A percentile compares a stretch with the other conserved stretches of the same genome.
These are phyloP conservation scores for Loripinus fragilis DNA, from an alignment of 2,888 invertebrate species.

Conservation along the genomic window DNA sequence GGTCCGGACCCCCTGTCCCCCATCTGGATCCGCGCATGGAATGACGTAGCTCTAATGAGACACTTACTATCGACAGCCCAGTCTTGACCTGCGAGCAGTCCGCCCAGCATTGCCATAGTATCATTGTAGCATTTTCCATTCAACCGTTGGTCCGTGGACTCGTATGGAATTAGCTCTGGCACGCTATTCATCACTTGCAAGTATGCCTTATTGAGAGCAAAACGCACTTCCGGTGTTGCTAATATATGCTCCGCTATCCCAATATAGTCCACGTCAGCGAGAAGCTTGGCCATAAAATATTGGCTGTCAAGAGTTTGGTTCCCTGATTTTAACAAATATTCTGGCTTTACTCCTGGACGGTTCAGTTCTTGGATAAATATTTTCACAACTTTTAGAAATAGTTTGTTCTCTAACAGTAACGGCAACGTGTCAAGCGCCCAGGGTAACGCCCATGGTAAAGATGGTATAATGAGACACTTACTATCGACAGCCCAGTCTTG, in stretches of 20 bases:
- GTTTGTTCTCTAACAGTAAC: conserved; percentile 26
- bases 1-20: too few relatives aligned
- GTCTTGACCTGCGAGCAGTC: conserved; percentile 44
- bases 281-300: conserved; percentile 27
- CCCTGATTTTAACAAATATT: conserved; percentile 4
- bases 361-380: conserved; percentile 33
- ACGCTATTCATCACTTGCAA: too few relatives aligned
- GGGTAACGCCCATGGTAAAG: conserved; percentile 32
- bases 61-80: conserved; percentile 65
- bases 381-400: conserved; percentile 22
- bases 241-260: conserved; percentile 23
- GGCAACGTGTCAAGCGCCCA: conserved; percentile 37
- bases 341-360: background rate
- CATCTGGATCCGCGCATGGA: too few relatives aligned
- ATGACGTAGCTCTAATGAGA: too few relatives aligned
- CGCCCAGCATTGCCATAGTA: conserved; percentile 56
- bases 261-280: conserved; percentile 30
- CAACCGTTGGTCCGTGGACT: conserved; percentile 34
- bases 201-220: too few relatives aligned
- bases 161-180: conserved; percentile 45
- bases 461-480: conserved; percentile 47
- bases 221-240: conserved; percentile 23
- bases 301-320: conserved; percentile 5
- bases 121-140: conserved; percentile 58
- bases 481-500: conserved; percentile 61